Conservation (phyloP, 1,140 invertebrate species). For the Anoplolepis gracilipes region DNA sequence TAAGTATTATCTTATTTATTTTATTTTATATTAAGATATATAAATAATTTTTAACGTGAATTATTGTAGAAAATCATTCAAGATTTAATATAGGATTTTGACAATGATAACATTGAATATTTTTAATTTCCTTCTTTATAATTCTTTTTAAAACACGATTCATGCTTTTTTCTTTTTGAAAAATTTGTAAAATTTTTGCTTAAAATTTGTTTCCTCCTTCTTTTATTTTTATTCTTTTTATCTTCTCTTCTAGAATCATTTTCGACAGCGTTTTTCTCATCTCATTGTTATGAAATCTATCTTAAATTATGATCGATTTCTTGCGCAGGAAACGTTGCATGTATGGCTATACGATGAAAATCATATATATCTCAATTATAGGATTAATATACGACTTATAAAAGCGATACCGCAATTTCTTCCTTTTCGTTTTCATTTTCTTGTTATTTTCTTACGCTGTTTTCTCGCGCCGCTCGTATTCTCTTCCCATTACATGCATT, state of each 20-base stretch:
- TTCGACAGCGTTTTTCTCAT: constrained; percentile 25
- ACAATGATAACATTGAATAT: not conserved
- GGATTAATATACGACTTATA: constrained; percentile 80
- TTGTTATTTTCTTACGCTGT: not conserved
- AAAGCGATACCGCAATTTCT: constrained; percentile 72
- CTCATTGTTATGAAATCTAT: constrained; percentile 33
- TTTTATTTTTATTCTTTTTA: not conserved
- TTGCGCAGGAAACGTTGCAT: constrained; percentile 74
- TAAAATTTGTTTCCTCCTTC: not conserved
- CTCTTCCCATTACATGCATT: constrained; percentile 70
- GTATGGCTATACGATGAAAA: constrained; percentile 69
- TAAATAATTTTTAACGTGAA: constrained; percentile 7
- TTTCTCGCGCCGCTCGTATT: constrained; percentile 64
- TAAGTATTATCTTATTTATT: not conserved
- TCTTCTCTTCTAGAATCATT: not conserved
- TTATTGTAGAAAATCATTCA: constrained; percentile 5
- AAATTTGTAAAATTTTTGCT: not conserved
- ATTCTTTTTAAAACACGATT: not conserved
- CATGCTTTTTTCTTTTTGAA: not conserved
- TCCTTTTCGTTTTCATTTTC: constrained; percentile 1
- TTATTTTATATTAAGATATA: not conserved
- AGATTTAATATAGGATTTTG: not conserved
- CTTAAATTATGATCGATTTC: constrained; percentile 75
- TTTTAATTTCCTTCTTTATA: constrained; percentile 17
- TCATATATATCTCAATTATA: constrained; percentile 81